Evolutionary conservation across 2,797 vertebrate genomes (phyloP).

Genomic region (Acanthurus tractus): DNA sequence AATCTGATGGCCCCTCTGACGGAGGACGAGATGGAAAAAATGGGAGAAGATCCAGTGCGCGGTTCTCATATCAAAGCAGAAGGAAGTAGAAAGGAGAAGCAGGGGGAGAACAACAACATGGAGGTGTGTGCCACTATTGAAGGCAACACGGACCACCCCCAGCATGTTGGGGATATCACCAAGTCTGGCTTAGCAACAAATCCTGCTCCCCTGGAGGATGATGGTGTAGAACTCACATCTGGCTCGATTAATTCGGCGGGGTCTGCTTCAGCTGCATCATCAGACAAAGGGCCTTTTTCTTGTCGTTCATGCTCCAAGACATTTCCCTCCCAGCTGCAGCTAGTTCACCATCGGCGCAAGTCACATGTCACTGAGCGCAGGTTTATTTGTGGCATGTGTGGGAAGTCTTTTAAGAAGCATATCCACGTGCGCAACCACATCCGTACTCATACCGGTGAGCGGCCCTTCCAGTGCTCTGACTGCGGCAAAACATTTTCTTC

Average conservation of each 20-base stretch:
- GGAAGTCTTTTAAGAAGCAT: conserved; percentile 92
- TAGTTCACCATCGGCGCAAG: conserved; percentile 87
- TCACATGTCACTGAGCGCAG: conserved; percentile 86
- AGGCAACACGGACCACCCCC: conserved; percentile 6
- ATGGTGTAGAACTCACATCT: not conserved
- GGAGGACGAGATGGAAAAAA: conserved; percentile 68
- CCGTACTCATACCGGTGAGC: conserved; percentile 92
- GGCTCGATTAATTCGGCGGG: not conserved
- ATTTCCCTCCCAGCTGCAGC: conserved; percentile 87
- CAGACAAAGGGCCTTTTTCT: conserved; percentile 66
- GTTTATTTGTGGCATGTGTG: conserved; percentile 90
- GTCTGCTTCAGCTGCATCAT: conserved; percentile 1
- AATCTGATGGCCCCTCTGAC: conserved; percentile 65
- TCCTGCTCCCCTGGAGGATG: not conserved
- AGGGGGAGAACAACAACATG: conserved; percentile 33
- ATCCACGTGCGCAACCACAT: conserved; percentile 92
- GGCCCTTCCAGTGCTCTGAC: conserved; percentile 91
- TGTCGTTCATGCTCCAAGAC: conserved; percentile 88
- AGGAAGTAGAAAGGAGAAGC: conserved; percentile 14
- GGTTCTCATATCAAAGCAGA: conserved; percentile 38
- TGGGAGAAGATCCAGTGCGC: conserved; percentile 36
- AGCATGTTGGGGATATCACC: conserved; percentile 23
- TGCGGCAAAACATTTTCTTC: conserved; percentile 93
- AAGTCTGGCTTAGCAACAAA: not conserved
- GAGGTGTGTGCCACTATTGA: conserved; percentile 23